Evolutionary conservation across 2,797 vertebrate species (phyloP), one percentile per base, ranked within the genome.

Genomic region (Eupleurogrammus muticus): DNA sequence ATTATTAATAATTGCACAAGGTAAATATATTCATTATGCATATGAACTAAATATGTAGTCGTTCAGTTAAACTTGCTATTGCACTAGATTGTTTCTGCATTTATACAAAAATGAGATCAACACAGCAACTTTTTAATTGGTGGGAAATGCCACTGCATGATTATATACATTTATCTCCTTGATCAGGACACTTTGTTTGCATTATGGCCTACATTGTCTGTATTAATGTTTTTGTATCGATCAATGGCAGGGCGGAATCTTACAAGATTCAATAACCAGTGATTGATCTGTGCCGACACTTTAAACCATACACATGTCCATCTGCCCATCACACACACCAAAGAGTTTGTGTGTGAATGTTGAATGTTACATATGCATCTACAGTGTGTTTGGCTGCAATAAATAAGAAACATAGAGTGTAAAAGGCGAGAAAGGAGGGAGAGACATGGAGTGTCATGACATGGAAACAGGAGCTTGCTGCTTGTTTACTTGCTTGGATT

Each of bases 401-500:
- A 10, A 47, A 23, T 28, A 16, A 21, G 36, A 59, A 23, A 8
- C 21, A 2, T 1, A 59, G 16, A 35, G 19, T 59, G 16, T 42
- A 21, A 66, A 47, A 67, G 49, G 46, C 52, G 2, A 50, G 28
- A 14, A 52, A 52, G 36, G 32, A 24, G 35, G 54, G 19, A 46
- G 9, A 52, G 9, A 13, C 2, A 65, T 23, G 40, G 21, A 60
- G 52, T 44, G n/a, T n/a, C 20, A 28, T 10, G 24, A 51, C 24
- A 55, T 12, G 23, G 14, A 21, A 57, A 60, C 36, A 32, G 23
- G 54, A 11, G 40, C 62, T 70, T 73, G 9, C 5, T 54, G 61
- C 53, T 67, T 59, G 40, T 70, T 78, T 70, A 34, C 24, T 61
- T 67, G 53, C 47, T 64, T 35, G 55, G 47, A 80, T 61, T 23